Conservation (phyloP, 1,140 invertebrate genomes). For the Ridgeia piscesae region DNA sequence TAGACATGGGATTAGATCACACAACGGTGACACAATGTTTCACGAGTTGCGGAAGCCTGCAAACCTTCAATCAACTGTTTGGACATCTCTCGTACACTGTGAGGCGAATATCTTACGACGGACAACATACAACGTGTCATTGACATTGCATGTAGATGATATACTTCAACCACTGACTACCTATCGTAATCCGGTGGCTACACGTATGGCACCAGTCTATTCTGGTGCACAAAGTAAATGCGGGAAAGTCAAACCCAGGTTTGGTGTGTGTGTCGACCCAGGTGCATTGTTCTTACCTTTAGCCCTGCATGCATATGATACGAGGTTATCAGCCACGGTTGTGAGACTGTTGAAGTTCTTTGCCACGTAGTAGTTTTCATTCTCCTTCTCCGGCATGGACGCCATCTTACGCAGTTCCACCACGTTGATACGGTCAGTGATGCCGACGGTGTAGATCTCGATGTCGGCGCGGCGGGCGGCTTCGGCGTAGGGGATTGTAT, state of each 20-base stretch:
- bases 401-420: conserved; percentile 2
- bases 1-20: not conserved
- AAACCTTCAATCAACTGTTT: not conserved
- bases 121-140: too few species aligned
- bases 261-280: too few species aligned
- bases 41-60: not conserved
- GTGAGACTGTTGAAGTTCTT: not conserved
- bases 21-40: too few species aligned
- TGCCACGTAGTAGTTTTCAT: not conserved
- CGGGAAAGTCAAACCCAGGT: too few species aligned
- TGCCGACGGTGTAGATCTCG: conserved; percentile 4
- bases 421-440: not conserved
- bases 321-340: not conserved
- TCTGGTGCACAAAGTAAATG: too few species aligned
- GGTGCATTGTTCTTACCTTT: not conserved
- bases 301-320: not conserved
- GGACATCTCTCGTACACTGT: not conserved
- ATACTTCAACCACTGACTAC: too few species aligned
- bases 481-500: not conserved
- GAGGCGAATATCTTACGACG: too few species aligned
- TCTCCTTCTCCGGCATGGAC: not conserved
- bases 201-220: too few species aligned
- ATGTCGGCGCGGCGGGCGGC: conserved; percentile 36
- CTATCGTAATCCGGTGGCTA: too few species aligned
- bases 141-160: too few species aligned